A percentile compares a stretch with the other conserved stretches of the same genome.
These are phyloP conservation scores for Dasyurus viverrinus DNA, from an alignment of 2,113 vertebrate genomes.

Conservation along the genomic window DNA sequence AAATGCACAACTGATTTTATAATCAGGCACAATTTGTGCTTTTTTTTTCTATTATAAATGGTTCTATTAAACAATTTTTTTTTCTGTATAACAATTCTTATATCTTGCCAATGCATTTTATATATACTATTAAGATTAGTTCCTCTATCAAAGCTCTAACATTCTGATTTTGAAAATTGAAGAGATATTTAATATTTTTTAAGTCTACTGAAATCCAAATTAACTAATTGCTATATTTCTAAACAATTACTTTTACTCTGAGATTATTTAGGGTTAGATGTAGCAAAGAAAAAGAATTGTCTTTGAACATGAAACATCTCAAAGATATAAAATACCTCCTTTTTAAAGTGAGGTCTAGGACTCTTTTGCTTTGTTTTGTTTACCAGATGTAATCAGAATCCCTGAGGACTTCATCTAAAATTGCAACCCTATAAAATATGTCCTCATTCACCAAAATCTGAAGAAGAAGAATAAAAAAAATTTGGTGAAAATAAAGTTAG, in stretches of 20 bases:
- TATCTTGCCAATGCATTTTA: neutral
- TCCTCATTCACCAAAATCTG: neutral
- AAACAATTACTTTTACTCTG: neutral
- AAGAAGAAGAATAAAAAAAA: neutral
- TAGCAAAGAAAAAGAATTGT: neutral
- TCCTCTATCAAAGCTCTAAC: neutral
- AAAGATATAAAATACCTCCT: neutral
- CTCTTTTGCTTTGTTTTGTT: conserved; percentile 2
- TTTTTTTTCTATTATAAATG: neutral
- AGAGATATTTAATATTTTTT: neutral
- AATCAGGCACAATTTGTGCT: neutral
- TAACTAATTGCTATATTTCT: neutral
- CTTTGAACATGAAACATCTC: conserved; percentile 39
- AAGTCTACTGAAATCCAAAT: neutral
- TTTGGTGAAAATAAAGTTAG: conserved; percentile 36
- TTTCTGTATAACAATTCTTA: too few species aligned
- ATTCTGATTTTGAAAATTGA: neutral
- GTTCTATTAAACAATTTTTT: too few species aligned
- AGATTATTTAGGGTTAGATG: neutral
- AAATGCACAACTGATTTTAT: neutral
- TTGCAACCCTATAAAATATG: neutral
- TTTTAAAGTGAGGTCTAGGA: neutral
- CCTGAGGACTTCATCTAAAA: conserved; percentile 36
- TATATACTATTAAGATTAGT: neutral
- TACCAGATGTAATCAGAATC: neutral